Conservation (phyloP, 2,797 vertebrate genomes). For the Pipistrellus pygmaeus region DNA sequence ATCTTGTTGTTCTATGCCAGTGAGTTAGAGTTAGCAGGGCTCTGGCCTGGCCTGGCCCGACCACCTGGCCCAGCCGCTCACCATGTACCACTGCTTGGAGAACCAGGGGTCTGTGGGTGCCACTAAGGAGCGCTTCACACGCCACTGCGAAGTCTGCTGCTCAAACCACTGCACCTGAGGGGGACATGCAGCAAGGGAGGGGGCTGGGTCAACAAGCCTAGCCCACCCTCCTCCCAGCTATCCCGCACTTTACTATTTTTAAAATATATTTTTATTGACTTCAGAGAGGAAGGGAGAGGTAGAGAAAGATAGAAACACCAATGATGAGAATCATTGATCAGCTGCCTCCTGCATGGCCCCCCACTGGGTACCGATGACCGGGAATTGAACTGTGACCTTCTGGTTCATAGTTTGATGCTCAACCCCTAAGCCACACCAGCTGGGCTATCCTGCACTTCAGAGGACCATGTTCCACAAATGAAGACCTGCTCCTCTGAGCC, state of each 20-base stretch:
- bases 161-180: conserved; percentile 89
- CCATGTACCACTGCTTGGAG: conserved; percentile 90
- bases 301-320: no score
- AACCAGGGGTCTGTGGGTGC: conserved; percentile 89
- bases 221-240: background rate
- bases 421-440: no score
- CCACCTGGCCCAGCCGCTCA: conserved; percentile 70
- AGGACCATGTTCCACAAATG: no score
- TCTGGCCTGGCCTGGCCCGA: fast-evolving
- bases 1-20: conserved; percentile 85
- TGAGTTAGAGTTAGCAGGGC: background rate
- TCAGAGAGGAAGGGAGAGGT: no score
- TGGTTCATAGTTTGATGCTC: no score
- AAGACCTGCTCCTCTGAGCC: background rate
- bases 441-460: background rate
- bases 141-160: conserved; percentile 86
- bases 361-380: no score
- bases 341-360: no score
- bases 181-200: background rate
- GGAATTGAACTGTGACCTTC: no score
- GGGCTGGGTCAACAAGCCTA: fast-evolving
- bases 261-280: no score
- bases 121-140: conserved; percentile 69
- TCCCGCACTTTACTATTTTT: background rate
- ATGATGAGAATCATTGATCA: no score